These are phyloP conservation scores for Tetrax tetrax DNA, from an alignment of 2,113 vertebrate genomes.

Conservation along the genomic window DNA sequence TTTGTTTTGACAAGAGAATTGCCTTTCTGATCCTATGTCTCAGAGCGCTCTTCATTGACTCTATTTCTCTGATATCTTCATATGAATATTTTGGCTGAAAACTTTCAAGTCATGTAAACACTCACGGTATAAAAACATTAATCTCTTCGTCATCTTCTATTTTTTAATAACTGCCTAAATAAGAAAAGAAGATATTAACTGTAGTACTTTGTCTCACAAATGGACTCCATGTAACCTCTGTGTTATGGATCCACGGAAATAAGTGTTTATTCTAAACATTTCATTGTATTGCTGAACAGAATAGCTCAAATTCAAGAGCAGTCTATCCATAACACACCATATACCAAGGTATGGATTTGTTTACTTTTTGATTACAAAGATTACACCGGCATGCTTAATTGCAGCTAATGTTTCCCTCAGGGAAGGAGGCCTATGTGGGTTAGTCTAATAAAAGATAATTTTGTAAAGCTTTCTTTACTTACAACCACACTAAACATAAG, in stretches of 20 bases:
- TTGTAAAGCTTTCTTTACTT: conserved; percentile 18
- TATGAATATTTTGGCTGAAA: background rate
- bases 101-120: background rate
- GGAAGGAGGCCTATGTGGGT: conserved; percentile 26
- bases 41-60: background rate
- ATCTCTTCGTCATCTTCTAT: background rate
- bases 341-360: background rate
- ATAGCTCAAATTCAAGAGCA: background rate
- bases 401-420: background rate
- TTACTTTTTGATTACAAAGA: conserved; percentile 55
- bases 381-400: background rate
- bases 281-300: background rate
- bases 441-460: conserved; percentile 47
- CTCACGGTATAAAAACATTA: background rate
- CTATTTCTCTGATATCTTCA: background rate
- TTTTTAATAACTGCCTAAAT: background rate
- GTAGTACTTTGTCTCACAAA: background rate
- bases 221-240: background rate
- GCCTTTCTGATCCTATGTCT: background rate
- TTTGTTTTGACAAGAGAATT: conserved; percentile 10
- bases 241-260: background rate
- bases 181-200: background rate
- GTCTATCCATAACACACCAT: background rate
- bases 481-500: conserved; percentile 27
- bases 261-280: background rate